Conservation (phyloP, 2,797 vertebrate genomes). For the Monodelphis domestica region DNA sequence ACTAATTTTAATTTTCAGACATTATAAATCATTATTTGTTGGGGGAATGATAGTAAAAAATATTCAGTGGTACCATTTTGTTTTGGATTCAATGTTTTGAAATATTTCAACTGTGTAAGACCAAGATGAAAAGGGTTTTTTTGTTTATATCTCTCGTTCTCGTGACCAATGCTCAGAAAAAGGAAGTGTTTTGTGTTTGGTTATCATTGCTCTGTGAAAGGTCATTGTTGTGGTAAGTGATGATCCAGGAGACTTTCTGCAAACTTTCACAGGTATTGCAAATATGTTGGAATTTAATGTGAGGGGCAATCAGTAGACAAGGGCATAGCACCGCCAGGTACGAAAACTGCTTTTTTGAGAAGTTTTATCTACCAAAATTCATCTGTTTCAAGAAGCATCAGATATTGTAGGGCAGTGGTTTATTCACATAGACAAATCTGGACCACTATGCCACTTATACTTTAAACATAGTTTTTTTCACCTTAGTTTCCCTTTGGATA, state of each 20-base stretch:
- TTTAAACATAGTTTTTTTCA: background rate
- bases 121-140: background rate
- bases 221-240: background rate
- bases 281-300: background rate
- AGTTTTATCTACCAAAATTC: background rate
- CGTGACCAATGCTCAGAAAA: background rate
- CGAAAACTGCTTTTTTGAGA: background rate
- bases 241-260: background rate
- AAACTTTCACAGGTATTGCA: background rate
- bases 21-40: constrained; percentile 34
- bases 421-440: constrained; percentile 6
- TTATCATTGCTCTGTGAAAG: constrained; percentile 28
- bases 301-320: background rate
- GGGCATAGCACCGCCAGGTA: background rate
- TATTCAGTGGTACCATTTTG: constrained; percentile 11
- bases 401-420: background rate
- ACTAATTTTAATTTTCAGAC: constrained; percentile 48
- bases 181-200: constrained; percentile 25
- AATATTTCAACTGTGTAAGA: background rate
- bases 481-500: background rate
- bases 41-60: constrained; percentile 36
- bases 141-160: background rate
- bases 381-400: background rate
- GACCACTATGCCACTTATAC: background rate
- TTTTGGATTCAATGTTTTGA: constrained; percentile 46